phyloP scores from a whole-genome alignment of 2,888 invertebrate genomes.

The Lasioglossum lativentre region DNA sequence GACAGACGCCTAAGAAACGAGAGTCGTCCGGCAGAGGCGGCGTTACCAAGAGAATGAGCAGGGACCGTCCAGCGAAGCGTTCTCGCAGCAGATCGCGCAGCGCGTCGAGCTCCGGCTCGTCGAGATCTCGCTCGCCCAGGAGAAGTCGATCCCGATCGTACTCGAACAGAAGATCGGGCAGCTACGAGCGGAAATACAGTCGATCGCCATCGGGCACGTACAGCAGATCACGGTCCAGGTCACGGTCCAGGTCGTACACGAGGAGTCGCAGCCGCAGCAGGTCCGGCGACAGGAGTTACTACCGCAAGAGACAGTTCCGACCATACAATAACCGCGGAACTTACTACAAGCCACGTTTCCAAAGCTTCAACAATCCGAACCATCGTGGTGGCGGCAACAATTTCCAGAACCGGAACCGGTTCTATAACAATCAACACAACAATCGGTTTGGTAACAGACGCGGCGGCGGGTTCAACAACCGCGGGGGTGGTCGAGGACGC shows the following conservation, averaged over 20 bases:
- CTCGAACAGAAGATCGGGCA: constrained; percentile 82
- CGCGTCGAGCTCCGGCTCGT: constrained; percentile 88
- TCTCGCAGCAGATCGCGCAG: constrained; percentile 85
- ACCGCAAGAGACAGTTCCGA: constrained; percentile 81
- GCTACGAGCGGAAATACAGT: constrained; percentile 83
- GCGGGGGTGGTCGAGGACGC: constrained; percentile 76
- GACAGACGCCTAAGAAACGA: constrained; percentile 84
- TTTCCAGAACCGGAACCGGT: constrained; percentile 82
- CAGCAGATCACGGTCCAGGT: constrained; percentile 81
- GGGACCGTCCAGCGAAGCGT: constrained; percentile 77
- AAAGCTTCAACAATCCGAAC: constrained; percentile 87
- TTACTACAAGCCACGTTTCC: constrained; percentile 92
- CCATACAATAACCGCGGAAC: constrained; percentile 90
- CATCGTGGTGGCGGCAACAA: constrained; percentile 86
- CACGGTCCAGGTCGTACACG: constrained; percentile 88
- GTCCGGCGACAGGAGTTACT: constrained; percentile 83
- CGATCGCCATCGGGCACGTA: constrained; percentile 82
- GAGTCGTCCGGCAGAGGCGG: constrained; percentile 81
- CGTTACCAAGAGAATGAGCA: constrained; percentile 75
- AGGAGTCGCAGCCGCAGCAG: constrained; percentile 85
- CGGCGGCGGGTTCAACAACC: constrained; percentile 80
- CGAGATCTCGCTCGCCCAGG: constrained; percentile 88
- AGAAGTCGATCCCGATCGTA: constrained; percentile 85
- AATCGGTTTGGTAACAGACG: constrained; percentile 80
- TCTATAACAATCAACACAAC: constrained; percentile 81